Conservation (phyloP, 2,113 vertebrate genomes). For the Corydoras maculifer region DNA sequence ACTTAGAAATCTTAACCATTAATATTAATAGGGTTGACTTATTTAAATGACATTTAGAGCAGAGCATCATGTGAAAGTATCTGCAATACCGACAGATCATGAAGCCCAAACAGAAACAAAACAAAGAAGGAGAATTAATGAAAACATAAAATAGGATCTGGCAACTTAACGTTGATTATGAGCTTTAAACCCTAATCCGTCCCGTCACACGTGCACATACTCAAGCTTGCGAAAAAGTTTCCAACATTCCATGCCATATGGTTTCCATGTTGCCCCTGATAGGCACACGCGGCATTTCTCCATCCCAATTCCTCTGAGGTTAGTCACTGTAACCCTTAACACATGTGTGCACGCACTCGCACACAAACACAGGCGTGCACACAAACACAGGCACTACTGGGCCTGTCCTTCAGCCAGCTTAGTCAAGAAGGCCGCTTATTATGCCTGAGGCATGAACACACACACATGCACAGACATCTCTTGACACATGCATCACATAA, state of each 20-base stretch:
- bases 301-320: constrained; percentile 15
- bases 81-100: too few relatives aligned
- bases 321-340: constrained; percentile 13
- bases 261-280: neutral
- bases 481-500: constrained; percentile 70
- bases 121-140: too few relatives aligned
- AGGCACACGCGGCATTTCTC: neutral
- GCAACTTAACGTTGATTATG: too few relatives aligned
- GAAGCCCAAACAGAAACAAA: too few relatives aligned
- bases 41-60: too few relatives aligned
- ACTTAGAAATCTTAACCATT: too few relatives aligned
- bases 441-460: constrained; percentile 22
- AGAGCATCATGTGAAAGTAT: too few relatives aligned
- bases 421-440: constrained; percentile 42
- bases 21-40: too few relatives aligned
- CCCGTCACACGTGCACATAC: neutral
- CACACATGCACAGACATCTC: constrained; percentile 48
- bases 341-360: constrained; percentile 7
- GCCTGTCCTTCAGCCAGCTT: constrained; percentile 39
- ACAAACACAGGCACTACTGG: neutral
- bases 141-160: too few relatives aligned
- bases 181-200: too few relatives aligned
- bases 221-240: neutral
- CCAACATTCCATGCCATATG: neutral
- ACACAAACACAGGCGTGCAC: neutral